Percentiles rank a stretch among this genome's conserved stretches.
phyloP scores from a whole-genome alignment of 2,113 vertebrate species.

The Apistogramma diplotaenia region DNA sequence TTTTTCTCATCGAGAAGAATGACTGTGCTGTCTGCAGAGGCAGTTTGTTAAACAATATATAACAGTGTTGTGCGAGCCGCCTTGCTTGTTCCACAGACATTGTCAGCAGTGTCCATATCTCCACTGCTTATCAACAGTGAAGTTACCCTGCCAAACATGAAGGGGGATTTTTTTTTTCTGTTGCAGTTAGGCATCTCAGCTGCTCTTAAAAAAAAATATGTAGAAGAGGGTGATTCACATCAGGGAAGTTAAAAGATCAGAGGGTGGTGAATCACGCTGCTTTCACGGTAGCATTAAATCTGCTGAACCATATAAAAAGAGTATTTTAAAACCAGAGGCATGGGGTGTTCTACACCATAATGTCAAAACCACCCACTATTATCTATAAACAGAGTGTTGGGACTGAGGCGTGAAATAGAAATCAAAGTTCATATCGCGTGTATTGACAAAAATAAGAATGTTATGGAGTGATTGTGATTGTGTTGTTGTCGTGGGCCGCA shows the following conservation, averaged over 20 bases:
- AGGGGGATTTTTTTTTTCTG: constrained; percentile 18
- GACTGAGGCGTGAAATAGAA: constrained; percentile 64
- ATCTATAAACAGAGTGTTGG: constrained; percentile 54
- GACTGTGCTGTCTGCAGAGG: not conserved
- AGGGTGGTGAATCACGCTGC: constrained; percentile 60
- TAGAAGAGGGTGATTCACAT: constrained; percentile 57
- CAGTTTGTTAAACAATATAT: constrained; percentile 10
- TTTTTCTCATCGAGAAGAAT: not conserved
- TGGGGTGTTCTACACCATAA: constrained; percentile 51
- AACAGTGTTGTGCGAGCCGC: constrained; percentile 4
- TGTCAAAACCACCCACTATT: constrained; percentile 60
- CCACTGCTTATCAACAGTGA: constrained; percentile 40
- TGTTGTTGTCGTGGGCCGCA: constrained; percentile 10
- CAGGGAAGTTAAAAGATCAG: constrained; percentile 60
- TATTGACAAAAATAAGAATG: constrained; percentile 61
- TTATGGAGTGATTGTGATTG: constrained; percentile 44
- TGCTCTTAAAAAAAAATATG: constrained; percentile 57
- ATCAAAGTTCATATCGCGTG: constrained; percentile 58
- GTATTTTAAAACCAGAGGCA: constrained; percentile 49
- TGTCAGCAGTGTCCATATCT: constrained; percentile 30
- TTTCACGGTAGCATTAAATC: constrained; percentile 57
- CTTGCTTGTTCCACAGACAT: not conserved
- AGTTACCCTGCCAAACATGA: constrained; percentile 31
- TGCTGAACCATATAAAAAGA: constrained; percentile 55
- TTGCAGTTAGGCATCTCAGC: constrained; percentile 49